Evolutionary conservation across 2,113 vertebrate species (phyloP), one percentile per base, ranked within the genome.

Genomic region (Chunga burmeisteri): DNA sequence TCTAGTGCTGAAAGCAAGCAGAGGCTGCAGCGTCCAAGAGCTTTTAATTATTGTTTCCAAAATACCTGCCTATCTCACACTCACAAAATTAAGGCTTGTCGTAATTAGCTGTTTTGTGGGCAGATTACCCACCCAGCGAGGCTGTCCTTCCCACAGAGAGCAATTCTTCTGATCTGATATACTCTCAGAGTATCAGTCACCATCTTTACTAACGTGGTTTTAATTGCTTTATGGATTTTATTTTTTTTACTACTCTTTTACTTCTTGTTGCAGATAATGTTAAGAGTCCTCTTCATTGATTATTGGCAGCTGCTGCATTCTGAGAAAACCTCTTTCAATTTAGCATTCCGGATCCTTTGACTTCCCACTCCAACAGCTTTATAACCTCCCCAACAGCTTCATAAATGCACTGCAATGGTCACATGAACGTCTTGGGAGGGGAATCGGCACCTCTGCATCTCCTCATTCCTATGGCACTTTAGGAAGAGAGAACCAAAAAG

Each of bases 401-500:
- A 77, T 97, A 97, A 96, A 97, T 98, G 98, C 96, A 98, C 98
- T 99, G 99, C 99, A 97, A 99, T 99, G 99, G 99, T 99, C 98
- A 99, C 99, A 99, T 99, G 98, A 99, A 98, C 70, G 2, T n/a
- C 79, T 68, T 27, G 72, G 90, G 95, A 97, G 95, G 80, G 86
- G 85, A 95, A 94, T 58, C 50, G 40, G 89, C 87, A 95, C 95
- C 95, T 93, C 97, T 67, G 58, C 62, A 26, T 74, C 81, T 74
- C 88, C 95, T 94, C 18, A 0, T 90, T 95, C 95, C 61, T 25
- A 96, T 96, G 96, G 88, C 89, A 83, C 93, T 96, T 91, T 98
- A 98, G 95, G 89, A 97, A 88, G 93, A 91, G 81, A 83, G 77
- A 93, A 81, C 75, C 5, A 34, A 81, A 61, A 86, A 46, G 75